Evolutionary conservation across 1,140 invertebrate genomes (phyloP), one percentile per base, ranked within the genome.

Genomic region (Pseudomyrmex concolor): DNA sequence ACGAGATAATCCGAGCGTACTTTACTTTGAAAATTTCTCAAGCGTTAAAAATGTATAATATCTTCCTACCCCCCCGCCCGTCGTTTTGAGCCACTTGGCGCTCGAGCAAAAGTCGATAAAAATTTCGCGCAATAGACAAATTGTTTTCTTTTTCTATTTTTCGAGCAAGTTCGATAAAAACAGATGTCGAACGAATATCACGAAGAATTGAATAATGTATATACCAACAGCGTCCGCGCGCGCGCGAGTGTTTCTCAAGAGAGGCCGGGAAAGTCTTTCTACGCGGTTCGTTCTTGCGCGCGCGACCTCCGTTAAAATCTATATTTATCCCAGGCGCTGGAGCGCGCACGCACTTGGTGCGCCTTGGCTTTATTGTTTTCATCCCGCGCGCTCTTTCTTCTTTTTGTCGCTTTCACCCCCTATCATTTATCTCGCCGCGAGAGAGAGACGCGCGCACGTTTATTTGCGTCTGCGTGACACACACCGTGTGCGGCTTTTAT

Each of bases 271-370:
- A 86, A 90, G 90, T 86, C 84, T 91, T 89, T 89, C 80, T 45
- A 70, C 63, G 64, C 34, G 34, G 34, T 78, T 70, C 57, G 62
- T 83, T 87, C 84, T 70, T 92, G 92, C 91, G 91, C 92, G 89
- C 92, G 92, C 92, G 91, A 91, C 93, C 92, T 90, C 91, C 84
- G 86, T 86, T 85, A 91, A 91, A 90, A 92, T 77, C 92, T 93
- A 93, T 92, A 93, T 93, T 93, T 93, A 92, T 92, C 90, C 84
- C 89, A 68, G 77, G 85, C 78, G 86, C 84, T 90, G 85, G 91
- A 90, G 87, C 90, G 84, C 91, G 86, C 34, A 87, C 90, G 91
- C 92, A 91, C 89, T 90, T 88, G 77, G 60, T 89, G 88, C 90
- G 34, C 34, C 34, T 91, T 89, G 86, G 89, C 91, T 89, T 92